phyloP scores from a whole-genome alignment of 1,140 invertebrate genomes.

The Temnothorax nylanderi region DNA sequence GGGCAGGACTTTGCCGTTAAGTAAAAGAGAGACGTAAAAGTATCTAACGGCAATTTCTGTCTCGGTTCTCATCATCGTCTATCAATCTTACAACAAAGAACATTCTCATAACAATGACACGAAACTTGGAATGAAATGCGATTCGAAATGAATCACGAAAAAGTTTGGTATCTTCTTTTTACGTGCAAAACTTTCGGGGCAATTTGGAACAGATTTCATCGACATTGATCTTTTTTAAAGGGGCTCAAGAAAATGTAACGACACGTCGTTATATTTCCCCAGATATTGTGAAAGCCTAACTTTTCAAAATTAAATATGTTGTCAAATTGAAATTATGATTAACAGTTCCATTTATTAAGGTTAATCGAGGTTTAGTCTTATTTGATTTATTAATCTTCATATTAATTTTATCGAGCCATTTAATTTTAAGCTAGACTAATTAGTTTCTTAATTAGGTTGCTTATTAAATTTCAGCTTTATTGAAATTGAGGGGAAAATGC shows the following conservation, averaged over 20 bases:
- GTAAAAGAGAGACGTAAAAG: slow-evolving; percentile 40
- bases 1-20: slow-evolving; percentile 25
- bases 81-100: slow-evolving; percentile 51
- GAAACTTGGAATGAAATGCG: slow-evolving; percentile 19
- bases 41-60: slow-evolving; percentile 21
- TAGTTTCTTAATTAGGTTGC: slow-evolving; percentile 24
- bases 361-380: not conserved
- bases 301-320: not conserved
- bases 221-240: slow-evolving; percentile 19
- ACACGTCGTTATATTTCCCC: not conserved
- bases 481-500: not conserved
- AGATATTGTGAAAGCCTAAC: not conserved
- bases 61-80: slow-evolving; percentile 11
- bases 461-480: slow-evolving; percentile 2
- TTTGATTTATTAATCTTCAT: not conserved
- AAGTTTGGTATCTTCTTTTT: slow-evolving; percentile 31
- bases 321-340: not conserved
- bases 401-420: not conserved
- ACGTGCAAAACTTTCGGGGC: not conserved
- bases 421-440: slow-evolving; percentile 25
- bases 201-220: slow-evolving; percentile 31
- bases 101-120: slow-evolving; percentile 30
- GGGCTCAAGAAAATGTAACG: not conserved
- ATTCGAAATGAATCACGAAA: slow-evolving; percentile 24
- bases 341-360: not conserved